Evolutionary conservation across 2,113 vertebrate species (phyloP).

Genomic region (Upupa epops): DNA sequence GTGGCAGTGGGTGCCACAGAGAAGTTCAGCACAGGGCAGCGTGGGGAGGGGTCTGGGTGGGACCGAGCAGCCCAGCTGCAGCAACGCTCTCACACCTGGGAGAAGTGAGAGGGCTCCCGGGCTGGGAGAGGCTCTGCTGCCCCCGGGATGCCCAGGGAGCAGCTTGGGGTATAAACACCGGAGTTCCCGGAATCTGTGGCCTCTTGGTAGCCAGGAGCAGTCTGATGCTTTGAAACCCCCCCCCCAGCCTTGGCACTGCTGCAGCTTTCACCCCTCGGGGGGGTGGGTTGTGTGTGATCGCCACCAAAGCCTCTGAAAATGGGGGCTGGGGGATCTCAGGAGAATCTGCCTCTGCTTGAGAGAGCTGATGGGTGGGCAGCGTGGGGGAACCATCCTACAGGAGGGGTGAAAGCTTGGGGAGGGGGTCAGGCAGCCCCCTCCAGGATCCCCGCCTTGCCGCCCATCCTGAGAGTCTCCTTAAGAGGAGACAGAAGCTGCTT

Average conservation of each 20-base stretch:
- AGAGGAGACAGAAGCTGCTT: background rate
- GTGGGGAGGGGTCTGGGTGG: background rate
- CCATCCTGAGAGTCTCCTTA: too few species aligned
- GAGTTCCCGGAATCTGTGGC: too few species aligned
- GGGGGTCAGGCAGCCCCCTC: background rate
- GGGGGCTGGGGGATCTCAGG: background rate
- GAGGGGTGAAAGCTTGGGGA: background rate
- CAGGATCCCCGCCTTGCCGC: accelerated
- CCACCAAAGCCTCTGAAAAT: background rate
- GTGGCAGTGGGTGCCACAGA: too few species aligned
- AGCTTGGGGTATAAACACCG: too few species aligned
- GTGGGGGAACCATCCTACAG: background rate
- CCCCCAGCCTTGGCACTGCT: too few species aligned
- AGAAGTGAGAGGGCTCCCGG: too few species aligned
- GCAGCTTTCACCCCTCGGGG: background rate
- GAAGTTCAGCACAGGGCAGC: accelerated
- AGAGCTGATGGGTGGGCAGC: background rate
- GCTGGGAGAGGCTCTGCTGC: too few species aligned
- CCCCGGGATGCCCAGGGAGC: too few species aligned
- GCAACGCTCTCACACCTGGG: too few species aligned
- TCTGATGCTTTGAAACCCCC: too few species aligned
- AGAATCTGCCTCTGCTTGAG: background rate
- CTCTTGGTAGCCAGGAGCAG: too few species aligned
- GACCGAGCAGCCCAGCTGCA: too few species aligned
- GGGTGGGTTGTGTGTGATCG: background rate